Percentiles rank a stretch among this genome's conserved stretches.
Conservation (phyloP, 1,140 invertebrate genomes). For the Pseudachorutes palmiensis region DNA sequence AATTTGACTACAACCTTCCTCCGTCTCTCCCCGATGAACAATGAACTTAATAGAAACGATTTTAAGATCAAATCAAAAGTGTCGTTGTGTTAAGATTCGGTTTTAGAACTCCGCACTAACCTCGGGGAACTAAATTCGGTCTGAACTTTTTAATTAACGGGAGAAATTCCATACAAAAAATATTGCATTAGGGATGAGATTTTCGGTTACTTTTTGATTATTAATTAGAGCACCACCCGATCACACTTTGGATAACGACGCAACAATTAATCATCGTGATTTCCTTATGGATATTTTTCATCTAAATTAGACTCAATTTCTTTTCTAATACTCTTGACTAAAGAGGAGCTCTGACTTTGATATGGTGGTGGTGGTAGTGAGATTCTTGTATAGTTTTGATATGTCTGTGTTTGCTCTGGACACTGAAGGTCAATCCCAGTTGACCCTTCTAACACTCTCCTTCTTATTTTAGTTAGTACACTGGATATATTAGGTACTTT, state of each 20-base stretch:
- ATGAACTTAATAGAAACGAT: no score
- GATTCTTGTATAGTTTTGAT: background rate
- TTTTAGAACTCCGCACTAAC: no score
- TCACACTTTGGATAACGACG: no score
- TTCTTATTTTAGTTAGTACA: background rate
- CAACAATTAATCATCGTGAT: background rate
- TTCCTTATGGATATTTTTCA: background rate
- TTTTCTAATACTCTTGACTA: background rate
- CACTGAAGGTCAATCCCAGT: background rate
- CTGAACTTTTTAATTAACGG: no score
- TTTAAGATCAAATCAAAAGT: no score
- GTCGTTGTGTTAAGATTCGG: no score
- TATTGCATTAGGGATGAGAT: no score
- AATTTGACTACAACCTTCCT: background rate
- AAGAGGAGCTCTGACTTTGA: background rate
- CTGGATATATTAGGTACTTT: background rate
- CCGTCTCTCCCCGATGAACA: no score
- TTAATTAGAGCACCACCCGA: no score
- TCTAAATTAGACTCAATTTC: background rate
- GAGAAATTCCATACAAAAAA: no score
- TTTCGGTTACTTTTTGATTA: no score
- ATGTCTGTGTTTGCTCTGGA: background rate
- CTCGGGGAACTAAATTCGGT: no score
- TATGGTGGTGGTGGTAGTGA: background rate
- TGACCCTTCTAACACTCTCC: background rate